These are phyloP conservation scores for Tetrax tetrax DNA, from an alignment of 2,113 vertebrate species.

Conservation along the genomic window DNA sequence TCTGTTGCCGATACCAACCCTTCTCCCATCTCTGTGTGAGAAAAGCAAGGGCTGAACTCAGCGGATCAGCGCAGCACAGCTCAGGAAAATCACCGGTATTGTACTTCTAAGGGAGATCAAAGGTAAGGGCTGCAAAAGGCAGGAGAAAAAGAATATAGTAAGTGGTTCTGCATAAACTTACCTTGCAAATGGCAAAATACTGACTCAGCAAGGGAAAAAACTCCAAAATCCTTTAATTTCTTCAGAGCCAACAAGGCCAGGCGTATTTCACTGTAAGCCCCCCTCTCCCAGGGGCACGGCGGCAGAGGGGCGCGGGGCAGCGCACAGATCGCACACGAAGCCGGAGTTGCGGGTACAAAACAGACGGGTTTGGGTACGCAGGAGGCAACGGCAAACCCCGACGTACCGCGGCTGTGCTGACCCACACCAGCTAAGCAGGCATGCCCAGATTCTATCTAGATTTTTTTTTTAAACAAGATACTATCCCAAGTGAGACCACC, in stretches of 20 bases:
- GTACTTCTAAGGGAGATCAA: not conserved
- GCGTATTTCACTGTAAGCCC: not conserved
- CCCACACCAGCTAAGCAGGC: not conserved
- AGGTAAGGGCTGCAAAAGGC: not conserved
- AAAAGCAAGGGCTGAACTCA: not conserved
- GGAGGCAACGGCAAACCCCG: not conserved
- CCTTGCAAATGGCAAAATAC: not conserved
- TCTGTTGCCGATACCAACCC: not conserved
- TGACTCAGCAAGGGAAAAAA: not conserved
- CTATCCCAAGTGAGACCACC: not conserved
- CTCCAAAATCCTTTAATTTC: not conserved
- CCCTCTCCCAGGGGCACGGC: not conserved
- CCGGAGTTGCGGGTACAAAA: not conserved
- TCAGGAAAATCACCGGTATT: not conserved
- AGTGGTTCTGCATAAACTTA: not conserved
- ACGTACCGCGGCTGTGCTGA: accelerated
- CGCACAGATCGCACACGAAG: accelerated
- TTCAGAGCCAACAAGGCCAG: not conserved
- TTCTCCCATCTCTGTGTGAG: not conserved
- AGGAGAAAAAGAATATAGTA: not conserved
- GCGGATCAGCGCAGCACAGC: not conserved
- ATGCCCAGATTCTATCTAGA: not conserved
- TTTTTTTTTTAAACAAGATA: not conserved
- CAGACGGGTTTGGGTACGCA: not conserved
- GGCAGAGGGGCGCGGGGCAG: accelerated